Conservation (phyloP, 2,113 vertebrate genomes). For the Furnarius figulus region DNA sequence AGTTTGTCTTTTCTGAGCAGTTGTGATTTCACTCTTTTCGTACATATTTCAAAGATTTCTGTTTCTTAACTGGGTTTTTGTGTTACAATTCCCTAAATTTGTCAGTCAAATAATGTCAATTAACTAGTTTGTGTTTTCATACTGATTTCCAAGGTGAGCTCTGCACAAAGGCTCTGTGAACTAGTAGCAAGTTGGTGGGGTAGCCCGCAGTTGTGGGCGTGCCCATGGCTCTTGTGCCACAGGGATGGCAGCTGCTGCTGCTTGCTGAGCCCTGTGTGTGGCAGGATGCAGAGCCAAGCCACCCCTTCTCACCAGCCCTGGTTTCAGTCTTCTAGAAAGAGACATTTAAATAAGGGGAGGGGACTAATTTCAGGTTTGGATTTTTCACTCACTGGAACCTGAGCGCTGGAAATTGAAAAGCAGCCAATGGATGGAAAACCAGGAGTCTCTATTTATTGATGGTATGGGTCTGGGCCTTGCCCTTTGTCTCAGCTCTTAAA, state of each 20-base stretch:
- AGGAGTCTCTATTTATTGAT: not conserved
- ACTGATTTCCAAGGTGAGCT: not conserved
- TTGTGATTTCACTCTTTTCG: not conserved
- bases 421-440: not conserved
- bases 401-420: not conserved
- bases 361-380: not conserved
- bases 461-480: not conserved
- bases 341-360: not conserved
- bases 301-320: fast-evolving
- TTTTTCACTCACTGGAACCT: not conserved
- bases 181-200: not conserved
- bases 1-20: not conserved
- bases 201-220: not conserved
- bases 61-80: not conserved
- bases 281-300: not conserved
- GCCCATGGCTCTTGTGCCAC: not conserved
- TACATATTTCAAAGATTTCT: not conserved
- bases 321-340: not conserved
- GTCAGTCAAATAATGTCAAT: not conserved
- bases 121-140: not conserved
- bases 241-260: not conserved
- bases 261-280: not conserved
- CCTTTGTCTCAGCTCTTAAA: not conserved
- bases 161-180: not conserved
- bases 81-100: not conserved